phyloP scores from a whole-genome alignment of 2,113 vertebrate species.

The Phycodurus eques region DNA sequence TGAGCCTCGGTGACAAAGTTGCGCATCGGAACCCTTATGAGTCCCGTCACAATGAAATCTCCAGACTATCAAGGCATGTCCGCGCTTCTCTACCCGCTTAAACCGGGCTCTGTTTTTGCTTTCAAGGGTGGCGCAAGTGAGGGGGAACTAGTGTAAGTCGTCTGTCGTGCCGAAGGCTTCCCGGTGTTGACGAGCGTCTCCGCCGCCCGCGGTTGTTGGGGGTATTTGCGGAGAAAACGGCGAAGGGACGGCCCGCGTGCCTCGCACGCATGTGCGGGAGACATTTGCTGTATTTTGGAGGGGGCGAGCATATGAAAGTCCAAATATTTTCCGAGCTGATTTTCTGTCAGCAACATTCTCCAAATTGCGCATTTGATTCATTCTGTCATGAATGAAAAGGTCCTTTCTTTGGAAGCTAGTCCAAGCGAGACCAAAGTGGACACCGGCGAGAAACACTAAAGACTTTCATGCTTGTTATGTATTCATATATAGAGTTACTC shows the following conservation, averaged over 20 bases:
- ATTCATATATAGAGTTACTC: neutral
- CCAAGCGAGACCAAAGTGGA: conserved; percentile 7
- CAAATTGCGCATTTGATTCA: conserved; percentile 64
- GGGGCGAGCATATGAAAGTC: conserved; percentile 36
- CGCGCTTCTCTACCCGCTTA: too few relatives aligned
- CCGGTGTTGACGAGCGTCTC: conserved; percentile 40
- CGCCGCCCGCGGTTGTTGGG: conserved; percentile 27
- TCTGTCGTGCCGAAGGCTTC: conserved; percentile 28
- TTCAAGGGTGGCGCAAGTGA: too few relatives aligned
- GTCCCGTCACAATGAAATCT: too few relatives aligned
- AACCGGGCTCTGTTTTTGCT: too few relatives aligned
- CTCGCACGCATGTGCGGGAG: conserved; percentile 37
- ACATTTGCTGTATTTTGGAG: conserved; percentile 44
- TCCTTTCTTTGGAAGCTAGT: conserved; percentile 49
- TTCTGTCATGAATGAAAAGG: conserved; percentile 65
- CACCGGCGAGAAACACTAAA: conserved; percentile 25
- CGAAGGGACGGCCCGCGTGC: conserved; percentile 25
- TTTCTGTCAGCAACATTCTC: conserved; percentile 68
- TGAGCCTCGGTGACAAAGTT: too few relatives aligned
- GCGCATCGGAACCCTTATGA: too few relatives aligned
- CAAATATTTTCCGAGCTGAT: conserved; percentile 70
- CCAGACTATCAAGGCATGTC: too few relatives aligned
- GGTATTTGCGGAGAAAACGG: conserved; percentile 56
- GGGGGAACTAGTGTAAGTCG: too few relatives aligned
- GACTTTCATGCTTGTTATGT: neutral